A percentile compares a stretch with the other conserved stretches of the same genome.
Conservation (phyloP, 1,140 invertebrate species). For the Neodiprion pinetum region DNA sequence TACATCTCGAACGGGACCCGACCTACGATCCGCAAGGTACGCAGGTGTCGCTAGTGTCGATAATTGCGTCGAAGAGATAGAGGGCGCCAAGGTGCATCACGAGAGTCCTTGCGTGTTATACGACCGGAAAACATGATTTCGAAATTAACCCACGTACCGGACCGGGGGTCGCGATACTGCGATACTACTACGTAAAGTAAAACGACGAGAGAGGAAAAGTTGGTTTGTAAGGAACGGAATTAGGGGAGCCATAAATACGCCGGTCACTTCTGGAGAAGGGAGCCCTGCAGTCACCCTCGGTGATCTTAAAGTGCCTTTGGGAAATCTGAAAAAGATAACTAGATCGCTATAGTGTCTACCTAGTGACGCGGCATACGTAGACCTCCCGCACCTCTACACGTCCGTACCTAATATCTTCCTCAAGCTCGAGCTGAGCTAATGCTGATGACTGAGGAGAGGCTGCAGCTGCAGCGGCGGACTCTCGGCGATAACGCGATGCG, state of each 20-base stretch:
- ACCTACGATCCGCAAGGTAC: neutral
- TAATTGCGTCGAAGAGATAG: no score
- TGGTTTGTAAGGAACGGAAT: neutral
- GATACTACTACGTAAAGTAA: neutral
- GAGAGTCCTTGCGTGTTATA: no score
- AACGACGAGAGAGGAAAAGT: neutral
- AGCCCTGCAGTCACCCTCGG: neutral
- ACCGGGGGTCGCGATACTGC: neutral
- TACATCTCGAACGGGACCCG: neutral
- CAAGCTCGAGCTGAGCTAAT: no score
- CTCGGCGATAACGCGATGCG: no score
- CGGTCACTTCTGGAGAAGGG: neutral
- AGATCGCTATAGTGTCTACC: neutral
- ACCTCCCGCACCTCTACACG: neutral
- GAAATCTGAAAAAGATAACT: conserved; percentile 5
- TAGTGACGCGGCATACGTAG: no score
- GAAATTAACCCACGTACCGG: neutral
- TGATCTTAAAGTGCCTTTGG: conserved; percentile 7
- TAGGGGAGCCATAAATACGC: neutral
- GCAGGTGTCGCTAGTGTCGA: neutral
- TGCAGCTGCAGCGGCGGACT: no score
- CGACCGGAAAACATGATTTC: neutral
- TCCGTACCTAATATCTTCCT: neutral
- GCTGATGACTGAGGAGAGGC: no score
- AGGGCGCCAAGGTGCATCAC: no score